Base-by-base conservation (phyloP, 2,797 vertebrate genomes). In the Falco peregrinus region DNA sequence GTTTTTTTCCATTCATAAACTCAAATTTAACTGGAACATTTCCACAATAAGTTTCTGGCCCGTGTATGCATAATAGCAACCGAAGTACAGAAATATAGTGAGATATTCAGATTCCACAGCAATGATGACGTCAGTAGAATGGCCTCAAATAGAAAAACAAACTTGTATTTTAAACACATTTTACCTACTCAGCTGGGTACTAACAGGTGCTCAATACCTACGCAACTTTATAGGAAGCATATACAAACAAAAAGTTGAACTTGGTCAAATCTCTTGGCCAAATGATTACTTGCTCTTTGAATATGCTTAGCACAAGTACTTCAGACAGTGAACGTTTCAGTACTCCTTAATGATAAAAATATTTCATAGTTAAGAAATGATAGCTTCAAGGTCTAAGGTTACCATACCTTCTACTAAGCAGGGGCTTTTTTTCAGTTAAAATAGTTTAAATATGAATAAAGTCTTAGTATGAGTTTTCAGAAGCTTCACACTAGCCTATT, bases 341-440 rank as follows among this genome's bases (percentile, higher is more conserved):
- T 48, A 64, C 19, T 67, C 39, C 45, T 67, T 54, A 48, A 9
- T 13, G 37, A 82, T 59, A 39, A 39, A 82, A 90, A 11, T 60
- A 85, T 63, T 87, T 76, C 4, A 26, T 24, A 65, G 12, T 60
- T 59, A 70, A 82, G 24, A 64, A 95, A 39, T 18, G 1, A 61
- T 1, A 79, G 13, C 29, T 71, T 77, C 22, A 43, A 80, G 11
- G 26, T 54, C 10, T 53, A 68, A 56, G 29, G 22, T 56, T 45
- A 77, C 19, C 10, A 53, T 8, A 18, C 6, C n/a, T 45, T 68
- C 14, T 29, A 56, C 7, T 29, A 8, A 80, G 35, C 24, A 67
- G 13, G 12, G 4, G 0, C 2, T 53, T 2, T 53, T 56, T 70
- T 37, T 41, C 28, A 63, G 9, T 39, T 51, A 57, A 13, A 31